phyloP scores from a whole-genome alignment of 2,888 invertebrate species.

The Malthinus flaveolus region DNA sequence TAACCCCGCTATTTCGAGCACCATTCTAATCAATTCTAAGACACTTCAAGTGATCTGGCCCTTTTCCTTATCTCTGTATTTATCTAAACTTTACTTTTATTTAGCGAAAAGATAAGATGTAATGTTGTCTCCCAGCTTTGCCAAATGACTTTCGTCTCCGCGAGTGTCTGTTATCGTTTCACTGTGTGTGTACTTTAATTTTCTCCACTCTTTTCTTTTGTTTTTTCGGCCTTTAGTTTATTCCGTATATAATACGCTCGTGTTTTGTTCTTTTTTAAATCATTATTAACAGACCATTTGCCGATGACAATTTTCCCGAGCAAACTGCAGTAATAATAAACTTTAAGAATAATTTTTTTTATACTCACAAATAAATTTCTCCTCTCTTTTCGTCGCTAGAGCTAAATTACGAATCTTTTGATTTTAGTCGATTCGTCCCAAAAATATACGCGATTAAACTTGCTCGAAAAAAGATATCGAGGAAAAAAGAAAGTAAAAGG shows the following conservation, averaged over 20 bases:
- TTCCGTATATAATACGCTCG: conserved; percentile 40
- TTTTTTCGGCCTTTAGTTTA: conserved; percentile 39
- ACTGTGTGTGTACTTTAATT: conserved; percentile 41
- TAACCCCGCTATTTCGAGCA: conserved; percentile 49
- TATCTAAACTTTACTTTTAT: conserved; percentile 54
- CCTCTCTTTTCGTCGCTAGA: conserved; percentile 30
- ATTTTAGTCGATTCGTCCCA: conserved; percentile 23
- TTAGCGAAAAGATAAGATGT: conserved; percentile 46
- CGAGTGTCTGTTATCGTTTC: conserved; percentile 43
- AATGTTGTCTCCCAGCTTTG: conserved; percentile 42
- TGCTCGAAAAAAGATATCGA: conserved; percentile 39
- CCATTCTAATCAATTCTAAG: conserved; percentile 55
- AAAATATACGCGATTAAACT: conserved; percentile 34
- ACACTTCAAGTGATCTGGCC: conserved; percentile 52
- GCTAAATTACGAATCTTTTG: conserved; percentile 18
- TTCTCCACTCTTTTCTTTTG: conserved; percentile 38
- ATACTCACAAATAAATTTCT: conserved; percentile 24
- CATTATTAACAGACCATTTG: conserved; percentile 50
- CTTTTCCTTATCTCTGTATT: conserved; percentile 51
- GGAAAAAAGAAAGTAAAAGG: conserved; percentile 35
- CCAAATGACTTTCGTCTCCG: conserved; percentile 47
- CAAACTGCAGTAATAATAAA: conserved; percentile 36
- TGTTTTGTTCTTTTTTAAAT: conserved; percentile 46
- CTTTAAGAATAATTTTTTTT: conserved; percentile 36
- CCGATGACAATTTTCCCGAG: conserved; percentile 45